Base-by-base conservation (phyloP, 2,888 invertebrate genomes). In the Gandaritis pyraliata region DNA sequence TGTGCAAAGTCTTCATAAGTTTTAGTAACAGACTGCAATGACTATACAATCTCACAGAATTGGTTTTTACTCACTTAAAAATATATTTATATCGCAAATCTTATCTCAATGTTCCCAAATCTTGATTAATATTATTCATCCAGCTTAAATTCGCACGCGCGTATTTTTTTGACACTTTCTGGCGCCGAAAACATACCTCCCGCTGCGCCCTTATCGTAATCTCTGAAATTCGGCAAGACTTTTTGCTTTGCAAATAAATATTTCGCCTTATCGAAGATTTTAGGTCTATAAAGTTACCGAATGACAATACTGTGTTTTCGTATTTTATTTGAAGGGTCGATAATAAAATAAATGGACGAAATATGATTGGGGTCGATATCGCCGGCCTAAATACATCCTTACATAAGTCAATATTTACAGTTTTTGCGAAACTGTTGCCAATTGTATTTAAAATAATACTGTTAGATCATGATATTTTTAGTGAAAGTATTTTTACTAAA, bases 161-260 rank as follows among this genome's bases (percentile, higher is more conserved):
- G 68, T 65, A 72, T 62, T 82, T n/a, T 83, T 85, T 83, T 83
- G 78, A 76, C 80, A 81, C 73, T 81, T 83, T 84, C 82, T 82
- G 81, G 82, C 81, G 83, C 79, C 82, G 74, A 66, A 66, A 61
- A 66, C 58, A 52, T 69, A 69, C 74, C 77, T 77, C 85, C 84
- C 72, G 74, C 76, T 72, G 75, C 72, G 64, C 58, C 69, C 61
- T 81, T 85, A 84, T 85, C 83, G 80, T 75, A 77, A 83, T 85
- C 80, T 82, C 53, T 56, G 68, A 77, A 74, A 78, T 82, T 77
- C 61, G 73, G 11, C 11, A 66, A 72, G 61, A 2, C 72, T 77
- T 69, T 76, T 75, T 72, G 72, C 66, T 75, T 73, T 71, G 71
- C 66, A 75, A 75, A 72, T 80, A 79, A 75, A 80, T 76, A 78